A percentile compares a stretch with the other conserved stretches of the same genome.
These are phyloP conservation scores for Euura lappo DNA, from an alignment of 1,140 invertebrate genomes.

Conservation along the genomic window DNA sequence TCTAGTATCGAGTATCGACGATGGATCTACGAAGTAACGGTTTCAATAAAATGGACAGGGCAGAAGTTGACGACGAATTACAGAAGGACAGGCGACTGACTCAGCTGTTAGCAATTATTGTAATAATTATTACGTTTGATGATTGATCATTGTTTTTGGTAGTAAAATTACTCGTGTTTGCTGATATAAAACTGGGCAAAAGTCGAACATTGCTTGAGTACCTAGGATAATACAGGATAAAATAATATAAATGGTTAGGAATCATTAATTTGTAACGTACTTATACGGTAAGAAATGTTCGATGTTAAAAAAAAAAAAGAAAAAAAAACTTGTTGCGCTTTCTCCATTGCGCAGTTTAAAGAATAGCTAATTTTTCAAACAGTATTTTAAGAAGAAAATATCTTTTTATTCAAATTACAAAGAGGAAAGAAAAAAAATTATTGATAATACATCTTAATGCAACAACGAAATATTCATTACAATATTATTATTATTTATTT, in stretches of 20 bases:
- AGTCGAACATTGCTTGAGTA: conserved; percentile 29
- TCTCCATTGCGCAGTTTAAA: conserved; percentile 36
- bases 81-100: background rate
- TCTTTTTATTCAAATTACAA: no score
- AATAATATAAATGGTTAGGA: conserved; percentile 22
- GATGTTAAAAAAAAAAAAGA: conserved; percentile 17
- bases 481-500: conserved; percentile 9
- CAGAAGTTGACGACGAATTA: background rate
- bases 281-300: conserved; percentile 30
- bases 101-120: conserved; percentile 5
- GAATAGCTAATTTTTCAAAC: conserved; percentile 25
- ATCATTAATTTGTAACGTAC: conserved; percentile 36
- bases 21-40: no score
- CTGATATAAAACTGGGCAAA: background rate
- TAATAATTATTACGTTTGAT: conserved; percentile 26
- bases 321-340: conserved; percentile 26
- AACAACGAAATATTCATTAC: background rate
- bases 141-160: conserved; percentile 17
- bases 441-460: background rate
- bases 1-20: no score
- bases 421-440: no score
- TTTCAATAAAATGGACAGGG: background rate
- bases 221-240: conserved; percentile 27
- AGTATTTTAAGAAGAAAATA: background rate
- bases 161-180: conserved; percentile 1